phyloP scores from a whole-genome alignment of 2,888 invertebrate genomes.

The Pycnomerus fuliginosus region DNA sequence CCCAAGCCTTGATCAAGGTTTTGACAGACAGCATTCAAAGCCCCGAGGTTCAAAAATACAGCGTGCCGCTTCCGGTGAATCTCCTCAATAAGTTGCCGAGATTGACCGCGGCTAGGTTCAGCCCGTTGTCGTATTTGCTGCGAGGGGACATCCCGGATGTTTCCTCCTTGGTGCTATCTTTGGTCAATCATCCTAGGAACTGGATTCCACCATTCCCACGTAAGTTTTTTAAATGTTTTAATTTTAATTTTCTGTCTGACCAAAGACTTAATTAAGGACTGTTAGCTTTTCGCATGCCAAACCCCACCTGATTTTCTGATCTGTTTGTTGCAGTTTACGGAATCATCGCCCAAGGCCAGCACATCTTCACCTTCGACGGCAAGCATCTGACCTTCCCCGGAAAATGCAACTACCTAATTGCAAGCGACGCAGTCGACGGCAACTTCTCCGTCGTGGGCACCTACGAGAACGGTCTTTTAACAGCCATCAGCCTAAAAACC shows the following conservation, averaged over 20 bases:
- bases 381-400: constrained; percentile 78
- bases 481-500: constrained; percentile 69
- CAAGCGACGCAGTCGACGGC: constrained; percentile 79
- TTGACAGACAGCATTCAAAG: constrained; percentile 17
- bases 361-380: constrained; percentile 87
- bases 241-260: no score
- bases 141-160: constrained; percentile 62
- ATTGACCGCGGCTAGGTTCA: constrained; percentile 60
- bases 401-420: constrained; percentile 79
- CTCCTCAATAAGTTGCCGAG: constrained; percentile 57
- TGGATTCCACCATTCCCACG: constrained; percentile 66
- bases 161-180: constrained; percentile 56
- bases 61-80: constrained; percentile 17
- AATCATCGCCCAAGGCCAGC: constrained; percentile 74
- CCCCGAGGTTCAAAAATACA: constrained; percentile 10
- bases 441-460: constrained; percentile 82
- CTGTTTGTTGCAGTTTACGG: constrained; percentile 60
- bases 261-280: no score
- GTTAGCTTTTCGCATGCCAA: no score
- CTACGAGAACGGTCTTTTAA: constrained; percentile 67
- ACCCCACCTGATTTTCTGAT: no score
- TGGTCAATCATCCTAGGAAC: constrained; percentile 57
- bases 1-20: constrained; percentile 45
- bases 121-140: constrained; percentile 60
- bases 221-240: constrained; percentile 47